Percentiles rank a stretch among this genome's conserved stretches.
Conservation (phyloP, 2,888 invertebrate genomes). For the Caenorhabditis sp. region DNA sequence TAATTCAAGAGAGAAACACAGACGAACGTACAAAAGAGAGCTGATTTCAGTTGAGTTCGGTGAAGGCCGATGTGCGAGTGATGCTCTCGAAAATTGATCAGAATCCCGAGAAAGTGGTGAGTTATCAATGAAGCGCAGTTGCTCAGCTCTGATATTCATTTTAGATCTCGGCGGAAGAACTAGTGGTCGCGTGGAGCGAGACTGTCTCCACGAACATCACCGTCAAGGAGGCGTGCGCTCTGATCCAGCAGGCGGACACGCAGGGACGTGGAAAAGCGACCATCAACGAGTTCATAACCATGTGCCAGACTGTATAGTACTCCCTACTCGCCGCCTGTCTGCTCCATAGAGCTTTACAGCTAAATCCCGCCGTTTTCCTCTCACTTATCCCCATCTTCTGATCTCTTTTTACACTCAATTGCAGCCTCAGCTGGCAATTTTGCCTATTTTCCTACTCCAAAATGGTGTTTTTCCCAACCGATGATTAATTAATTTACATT, state of each 20-base stretch:
- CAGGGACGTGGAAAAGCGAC: slow-evolving; percentile 63
- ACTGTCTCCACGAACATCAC: slow-evolving; percentile 68
- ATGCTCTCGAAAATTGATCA: slow-evolving; percentile 66
- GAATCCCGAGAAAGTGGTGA: slow-evolving; percentile 64
- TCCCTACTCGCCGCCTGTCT: no score
- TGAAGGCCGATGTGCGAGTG: slow-evolving; percentile 66
- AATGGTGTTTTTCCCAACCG: no score
- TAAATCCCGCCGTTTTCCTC: no score
- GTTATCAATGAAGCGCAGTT: neutral
- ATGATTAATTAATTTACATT: no score
- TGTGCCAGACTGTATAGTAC: slow-evolving; percentile 73
- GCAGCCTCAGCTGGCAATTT: no score
- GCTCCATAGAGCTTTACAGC: no score
- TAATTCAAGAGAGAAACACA: neutral
- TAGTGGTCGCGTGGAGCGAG: slow-evolving; percentile 70
- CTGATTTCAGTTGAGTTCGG: slow-evolving; percentile 60
- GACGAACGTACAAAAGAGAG: neutral
- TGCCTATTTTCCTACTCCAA: no score
- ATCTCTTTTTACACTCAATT: no score
- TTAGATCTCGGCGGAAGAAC: slow-evolving; percentile 68
- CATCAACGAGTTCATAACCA: slow-evolving; percentile 69
- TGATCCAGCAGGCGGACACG: slow-evolving; percentile 67
- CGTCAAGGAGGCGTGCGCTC: slow-evolving; percentile 62
- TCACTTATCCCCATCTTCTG: no score
- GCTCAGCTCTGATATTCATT: slow-evolving; percentile 19